phyloP scores from a whole-genome alignment of 1,140 invertebrate species.

The Thereuonema tuberculata region DNA sequence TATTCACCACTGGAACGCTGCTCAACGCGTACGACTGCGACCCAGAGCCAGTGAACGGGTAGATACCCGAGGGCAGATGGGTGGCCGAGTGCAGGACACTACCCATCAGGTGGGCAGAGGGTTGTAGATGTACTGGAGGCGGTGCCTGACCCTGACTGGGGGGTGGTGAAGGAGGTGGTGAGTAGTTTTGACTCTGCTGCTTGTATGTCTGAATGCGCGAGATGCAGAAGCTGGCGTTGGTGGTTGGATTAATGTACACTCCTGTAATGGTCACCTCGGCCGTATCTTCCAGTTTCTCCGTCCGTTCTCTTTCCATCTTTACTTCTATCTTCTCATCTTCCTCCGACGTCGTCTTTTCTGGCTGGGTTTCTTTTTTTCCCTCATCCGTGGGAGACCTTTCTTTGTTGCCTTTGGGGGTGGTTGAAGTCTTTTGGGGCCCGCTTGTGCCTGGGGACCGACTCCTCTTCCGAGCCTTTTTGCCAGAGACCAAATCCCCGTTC shows the following conservation, averaged over 20 bases:
- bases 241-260: constrained; percentile 10
- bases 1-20: constrained; percentile 4
- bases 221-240: constrained; percentile 10
- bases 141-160: not conserved
- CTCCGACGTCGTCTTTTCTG: not conserved
- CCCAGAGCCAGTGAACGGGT: not conserved
- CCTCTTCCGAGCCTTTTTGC: not conserved
- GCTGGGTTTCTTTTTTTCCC: not conserved
- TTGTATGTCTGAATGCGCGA: constrained; percentile 8
- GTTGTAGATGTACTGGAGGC: not conserved
- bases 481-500: not conserved
- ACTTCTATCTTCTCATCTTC: not conserved
- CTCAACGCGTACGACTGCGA: not conserved
- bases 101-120: not conserved
- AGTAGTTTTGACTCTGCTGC: not conserved
- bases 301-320: not conserved
- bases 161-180: constrained; percentile 1
- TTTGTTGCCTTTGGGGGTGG: no score
- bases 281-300: constrained; percentile 4
- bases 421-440: not conserved
- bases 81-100: not conserved
- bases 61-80: not conserved
- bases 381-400: no score
- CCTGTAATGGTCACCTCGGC: constrained; percentile 13
- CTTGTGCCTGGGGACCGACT: not conserved